These are phyloP conservation scores for Chalcosyrphus nemorum DNA, from an alignment of 2,888 invertebrate genomes.

Conservation along the genomic window DNA sequence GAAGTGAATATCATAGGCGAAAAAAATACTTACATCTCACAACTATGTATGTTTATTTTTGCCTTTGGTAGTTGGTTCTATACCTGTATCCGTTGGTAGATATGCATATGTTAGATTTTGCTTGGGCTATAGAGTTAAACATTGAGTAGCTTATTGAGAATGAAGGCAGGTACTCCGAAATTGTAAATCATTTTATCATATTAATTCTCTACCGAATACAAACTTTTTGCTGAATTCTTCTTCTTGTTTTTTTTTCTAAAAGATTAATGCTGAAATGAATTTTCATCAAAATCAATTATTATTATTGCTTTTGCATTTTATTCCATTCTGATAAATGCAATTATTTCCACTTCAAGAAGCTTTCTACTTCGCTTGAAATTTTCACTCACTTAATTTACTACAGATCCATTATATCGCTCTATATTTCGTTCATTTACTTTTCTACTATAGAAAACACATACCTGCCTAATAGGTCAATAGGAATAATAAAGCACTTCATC, in stretches of 20 bases:
- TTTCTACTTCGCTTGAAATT: background rate
- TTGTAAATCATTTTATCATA: too few relatives aligned
- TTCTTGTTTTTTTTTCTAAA: background rate
- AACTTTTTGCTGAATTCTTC: background rate
- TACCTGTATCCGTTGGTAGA: too few relatives aligned
- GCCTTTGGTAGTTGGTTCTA: too few relatives aligned
- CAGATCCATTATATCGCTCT: background rate
- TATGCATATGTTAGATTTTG: too few relatives aligned
- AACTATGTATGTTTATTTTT: too few relatives aligned
- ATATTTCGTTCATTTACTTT: conserved; percentile 19
- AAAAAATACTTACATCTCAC: too few relatives aligned
- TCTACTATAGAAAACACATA: background rate
- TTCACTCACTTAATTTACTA: conserved; percentile 15
- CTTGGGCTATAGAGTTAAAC: too few relatives aligned
- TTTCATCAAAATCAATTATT: background rate
- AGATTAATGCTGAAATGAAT: background rate
- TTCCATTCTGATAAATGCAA: background rate
- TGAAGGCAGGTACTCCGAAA: too few relatives aligned
- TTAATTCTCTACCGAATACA: too few relatives aligned
- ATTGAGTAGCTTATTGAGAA: too few relatives aligned
- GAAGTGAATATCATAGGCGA: too few relatives aligned
- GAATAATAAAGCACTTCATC: conserved; percentile 29
- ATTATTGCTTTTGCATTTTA: background rate
- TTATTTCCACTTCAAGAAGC: conserved; percentile 1
- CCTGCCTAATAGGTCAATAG: conserved; percentile 22